Conservation (phyloP, 2,797 vertebrate species). For the Carapus acus region DNA sequence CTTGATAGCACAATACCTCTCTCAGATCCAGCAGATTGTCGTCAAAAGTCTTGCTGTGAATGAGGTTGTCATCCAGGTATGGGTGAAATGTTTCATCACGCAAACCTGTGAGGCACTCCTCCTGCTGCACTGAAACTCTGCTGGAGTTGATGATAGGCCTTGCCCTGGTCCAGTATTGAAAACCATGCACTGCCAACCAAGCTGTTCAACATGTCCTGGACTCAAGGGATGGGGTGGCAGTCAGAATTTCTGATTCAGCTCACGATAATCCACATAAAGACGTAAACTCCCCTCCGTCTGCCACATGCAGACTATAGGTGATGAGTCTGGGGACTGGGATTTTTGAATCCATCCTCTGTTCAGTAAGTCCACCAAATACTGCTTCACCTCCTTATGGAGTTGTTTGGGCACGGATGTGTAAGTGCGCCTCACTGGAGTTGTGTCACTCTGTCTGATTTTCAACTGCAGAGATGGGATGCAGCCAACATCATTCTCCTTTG, state of each 20-base stretch:
- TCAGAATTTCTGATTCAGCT: slow-evolving; percentile 1
- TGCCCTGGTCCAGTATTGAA: slow-evolving; percentile 7
- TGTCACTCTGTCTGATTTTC: slow-evolving; percentile 11
- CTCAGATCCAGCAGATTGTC: slow-evolving; percentile 13
- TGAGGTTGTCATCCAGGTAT: slow-evolving; percentile 33
- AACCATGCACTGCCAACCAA: slow-evolving; percentile 7
- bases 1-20: slow-evolving; percentile 21
- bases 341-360: slow-evolving; percentile 9
- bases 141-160: slow-evolving; percentile 23
- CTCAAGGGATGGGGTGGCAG: background rate
- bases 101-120: slow-evolving; percentile 17
- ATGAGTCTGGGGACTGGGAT: background rate
- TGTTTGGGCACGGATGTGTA: slow-evolving; percentile 5
- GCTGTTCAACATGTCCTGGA: slow-evolving; percentile 1
- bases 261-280: slow-evolving; percentile 1
- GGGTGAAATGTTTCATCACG: slow-evolving; percentile 27
- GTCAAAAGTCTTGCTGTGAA: slow-evolving; percentile 32
- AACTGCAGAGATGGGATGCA: slow-evolving; percentile 11
- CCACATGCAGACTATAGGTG: background rate
- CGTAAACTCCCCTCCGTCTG: slow-evolving; percentile 4
- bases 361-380: slow-evolving; percentile 10
- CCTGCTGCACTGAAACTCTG: slow-evolving; percentile 39
- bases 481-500: slow-evolving; percentile 8
- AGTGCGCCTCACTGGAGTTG: slow-evolving; percentile 3
- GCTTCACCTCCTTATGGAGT: slow-evolving; percentile 18